Percentiles rank a stretch among this genome's conserved stretches.
Evolutionary conservation across 2,113 vertebrate genomes (phyloP).

Genomic region (Poicephalus gulielmi): DNA sequence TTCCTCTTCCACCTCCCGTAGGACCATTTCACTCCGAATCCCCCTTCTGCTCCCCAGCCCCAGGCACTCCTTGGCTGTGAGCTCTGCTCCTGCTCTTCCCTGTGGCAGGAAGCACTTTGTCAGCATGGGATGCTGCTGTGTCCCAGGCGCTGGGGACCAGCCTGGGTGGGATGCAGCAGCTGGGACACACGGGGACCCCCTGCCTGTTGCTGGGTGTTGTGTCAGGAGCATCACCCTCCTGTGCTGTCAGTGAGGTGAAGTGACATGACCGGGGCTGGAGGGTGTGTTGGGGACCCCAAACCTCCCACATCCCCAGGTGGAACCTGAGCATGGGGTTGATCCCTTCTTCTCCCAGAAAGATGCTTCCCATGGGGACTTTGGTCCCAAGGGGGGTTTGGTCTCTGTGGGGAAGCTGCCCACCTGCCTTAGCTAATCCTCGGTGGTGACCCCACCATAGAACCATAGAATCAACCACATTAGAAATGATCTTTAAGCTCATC

Average conservation of each 20-base stretch:
- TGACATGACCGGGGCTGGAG: background rate
- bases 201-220: background rate
- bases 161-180: background rate
- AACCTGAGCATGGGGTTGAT: accelerated
- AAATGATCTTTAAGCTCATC: background rate
- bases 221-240: background rate
- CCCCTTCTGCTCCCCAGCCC: background rate
- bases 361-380: background rate
- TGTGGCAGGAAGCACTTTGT: background rate
- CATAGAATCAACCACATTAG: background rate
- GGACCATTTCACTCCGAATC: background rate
- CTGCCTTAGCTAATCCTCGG: accelerated
- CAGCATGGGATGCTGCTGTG: background rate
- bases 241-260: background rate
- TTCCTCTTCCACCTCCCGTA: background rate
- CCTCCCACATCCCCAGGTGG: accelerated
- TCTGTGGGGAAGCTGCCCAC: background rate
- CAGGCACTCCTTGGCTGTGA: accelerated
- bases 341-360: background rate
- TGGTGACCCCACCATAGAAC: background rate
- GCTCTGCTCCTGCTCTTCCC: background rate
- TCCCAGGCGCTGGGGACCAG: accelerated
- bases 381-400: background rate
- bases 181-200: accelerated
- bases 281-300: background rate